These are phyloP conservation scores for Rhipidura dahli DNA, from an alignment of 2,113 vertebrate genomes.

Conservation along the genomic window DNA sequence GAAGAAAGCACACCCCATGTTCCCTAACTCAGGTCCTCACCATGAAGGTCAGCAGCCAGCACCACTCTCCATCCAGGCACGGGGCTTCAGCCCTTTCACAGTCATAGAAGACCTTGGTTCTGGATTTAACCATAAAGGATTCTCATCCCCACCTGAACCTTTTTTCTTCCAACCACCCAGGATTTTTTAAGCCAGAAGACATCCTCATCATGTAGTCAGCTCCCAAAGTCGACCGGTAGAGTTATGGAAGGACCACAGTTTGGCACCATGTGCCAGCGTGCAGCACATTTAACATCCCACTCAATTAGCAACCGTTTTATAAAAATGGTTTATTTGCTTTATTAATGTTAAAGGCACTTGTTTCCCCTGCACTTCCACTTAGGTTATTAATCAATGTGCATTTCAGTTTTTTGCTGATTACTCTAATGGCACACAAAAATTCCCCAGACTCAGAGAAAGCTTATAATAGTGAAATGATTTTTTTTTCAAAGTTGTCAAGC, in stretches of 20 bases:
- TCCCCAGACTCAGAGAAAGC: slow-evolving; percentile 9
- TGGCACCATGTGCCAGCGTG: background rate
- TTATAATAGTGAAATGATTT: background rate
- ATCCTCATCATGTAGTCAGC: rapidly evolving
- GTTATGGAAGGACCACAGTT: background rate
- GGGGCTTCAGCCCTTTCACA: background rate
- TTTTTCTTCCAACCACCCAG: background rate
- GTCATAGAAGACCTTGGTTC: background rate
- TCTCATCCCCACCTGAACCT: background rate
- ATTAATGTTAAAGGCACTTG: slow-evolving; percentile 47
- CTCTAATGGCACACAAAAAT: slow-evolving; percentile 3
- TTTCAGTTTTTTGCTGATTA: slow-evolving; percentile 15
- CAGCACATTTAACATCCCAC: background rate
- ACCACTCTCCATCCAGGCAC: background rate
- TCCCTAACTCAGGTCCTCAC: background rate
- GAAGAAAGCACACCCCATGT: background rate
- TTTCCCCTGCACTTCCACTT: background rate
- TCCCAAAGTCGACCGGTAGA: background rate
- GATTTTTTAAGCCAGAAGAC: background rate
- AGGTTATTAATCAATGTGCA: slow-evolving; percentile 19
- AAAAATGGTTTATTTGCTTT: slow-evolving; percentile 49
- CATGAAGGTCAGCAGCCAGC: background rate
- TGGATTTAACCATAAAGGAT: background rate
- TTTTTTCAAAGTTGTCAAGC: background rate
- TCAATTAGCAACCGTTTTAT: background rate